Evolutionary conservation across 1,140 invertebrate species (phyloP).

Genomic region (Eupristina koningsbergeri): DNA sequence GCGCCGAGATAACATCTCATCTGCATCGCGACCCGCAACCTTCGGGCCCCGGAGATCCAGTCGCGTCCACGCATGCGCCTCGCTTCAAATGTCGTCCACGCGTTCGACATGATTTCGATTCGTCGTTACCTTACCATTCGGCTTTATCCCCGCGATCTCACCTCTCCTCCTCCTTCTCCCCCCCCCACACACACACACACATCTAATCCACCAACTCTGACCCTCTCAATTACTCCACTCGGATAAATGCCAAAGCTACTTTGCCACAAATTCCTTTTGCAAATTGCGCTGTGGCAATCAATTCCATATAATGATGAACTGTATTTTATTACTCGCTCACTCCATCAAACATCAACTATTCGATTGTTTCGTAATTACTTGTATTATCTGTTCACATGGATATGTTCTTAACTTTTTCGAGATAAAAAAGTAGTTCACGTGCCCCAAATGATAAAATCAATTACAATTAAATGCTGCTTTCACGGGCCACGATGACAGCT

Average conservation of each 20-base stretch:
- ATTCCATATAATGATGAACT: neutral
- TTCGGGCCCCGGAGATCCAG: neutral
- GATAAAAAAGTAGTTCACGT: too few species aligned
- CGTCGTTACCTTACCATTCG: neutral
- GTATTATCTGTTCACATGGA: neutral
- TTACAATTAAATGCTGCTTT: too few species aligned
- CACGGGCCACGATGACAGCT: too few species aligned
- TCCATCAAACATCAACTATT: neutral
- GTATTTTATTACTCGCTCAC: too few species aligned
- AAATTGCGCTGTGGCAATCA: too few species aligned
- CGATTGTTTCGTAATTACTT: neutral
- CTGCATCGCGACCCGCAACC: constrained; percentile 63
- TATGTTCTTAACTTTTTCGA: too few species aligned
- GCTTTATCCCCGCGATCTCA: neutral
- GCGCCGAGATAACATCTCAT: constrained; percentile 70
- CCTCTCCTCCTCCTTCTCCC: neutral
- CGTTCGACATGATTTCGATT: neutral
- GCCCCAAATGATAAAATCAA: too few species aligned
- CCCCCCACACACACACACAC: too few species aligned
- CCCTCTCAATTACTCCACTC: too few species aligned
- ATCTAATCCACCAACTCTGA: too few species aligned
- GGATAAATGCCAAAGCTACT: too few species aligned
- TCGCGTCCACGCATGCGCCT: neutral
- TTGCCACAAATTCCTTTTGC: too few species aligned
- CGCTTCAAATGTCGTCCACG: neutral